These are phyloP conservation scores for Gila robusta DNA, from an alignment of 2,797 vertebrate genomes.

Conservation along the genomic window DNA sequence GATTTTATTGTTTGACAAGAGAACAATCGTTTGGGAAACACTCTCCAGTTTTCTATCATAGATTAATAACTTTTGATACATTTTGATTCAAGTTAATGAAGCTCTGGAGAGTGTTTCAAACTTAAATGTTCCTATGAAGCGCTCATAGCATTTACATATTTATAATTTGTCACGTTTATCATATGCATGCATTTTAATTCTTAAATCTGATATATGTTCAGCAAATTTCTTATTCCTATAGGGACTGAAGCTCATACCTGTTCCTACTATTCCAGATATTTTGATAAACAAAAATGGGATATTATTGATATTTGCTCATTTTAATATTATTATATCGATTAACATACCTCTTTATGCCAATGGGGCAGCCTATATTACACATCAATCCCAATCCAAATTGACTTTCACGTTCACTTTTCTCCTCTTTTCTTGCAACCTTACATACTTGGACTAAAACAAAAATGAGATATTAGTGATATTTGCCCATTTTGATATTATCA, in stretches of 20 bases:
- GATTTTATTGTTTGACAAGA: background rate
- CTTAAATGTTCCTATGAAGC: background rate
- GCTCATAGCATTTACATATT: background rate
- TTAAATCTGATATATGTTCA: background rate
- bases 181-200: background rate
- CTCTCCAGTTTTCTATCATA: background rate
- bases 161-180: background rate
- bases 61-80: background rate
- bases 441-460: background rate
- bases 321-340: too few species aligned
- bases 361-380: too few species aligned
- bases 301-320: too few species aligned
- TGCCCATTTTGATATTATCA: background rate
- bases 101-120: background rate
- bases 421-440: background rate
- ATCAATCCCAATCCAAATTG: too few species aligned
- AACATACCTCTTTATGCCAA: too few species aligned
- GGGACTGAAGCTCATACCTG: background rate
- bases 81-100: background rate
- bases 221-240: background rate
- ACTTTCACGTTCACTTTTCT: background rate
- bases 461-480: background rate
- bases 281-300: background rate
- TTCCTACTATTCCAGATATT: background rate
- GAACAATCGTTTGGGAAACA: background rate